Evolutionary conservation across 2,888 invertebrate genomes (phyloP).

Genomic region (Cephalotes varians): DNA sequence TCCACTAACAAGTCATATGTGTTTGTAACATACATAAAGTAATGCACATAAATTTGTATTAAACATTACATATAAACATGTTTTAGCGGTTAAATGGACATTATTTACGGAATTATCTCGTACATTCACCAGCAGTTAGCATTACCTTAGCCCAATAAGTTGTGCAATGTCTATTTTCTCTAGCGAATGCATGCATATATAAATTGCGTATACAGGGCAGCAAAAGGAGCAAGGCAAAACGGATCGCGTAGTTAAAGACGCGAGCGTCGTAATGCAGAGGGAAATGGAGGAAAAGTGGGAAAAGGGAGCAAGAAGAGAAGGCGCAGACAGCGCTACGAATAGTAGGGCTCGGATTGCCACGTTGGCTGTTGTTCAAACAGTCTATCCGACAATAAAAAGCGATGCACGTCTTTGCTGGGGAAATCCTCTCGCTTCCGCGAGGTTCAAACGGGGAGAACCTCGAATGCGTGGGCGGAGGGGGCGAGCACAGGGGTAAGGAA

Average conservation of each 20-base stretch:
- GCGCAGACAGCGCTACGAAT: constrained; percentile 41
- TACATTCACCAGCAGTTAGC: constrained; percentile 2
- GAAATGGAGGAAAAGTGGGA: constrained; percentile 4
- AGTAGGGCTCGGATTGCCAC: constrained; percentile 77
- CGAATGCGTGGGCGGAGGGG: constrained; percentile 56
- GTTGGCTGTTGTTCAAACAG: constrained; percentile 85
- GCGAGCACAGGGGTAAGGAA: constrained; percentile 54
- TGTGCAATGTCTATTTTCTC: constrained; percentile 14
- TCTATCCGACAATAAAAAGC: constrained; percentile 83
- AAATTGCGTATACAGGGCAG: constrained; percentile 72
- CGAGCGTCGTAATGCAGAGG: background rate
- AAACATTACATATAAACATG: constrained; percentile 12
- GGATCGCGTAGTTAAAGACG: constrained; percentile 39
- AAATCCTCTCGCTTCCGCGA: constrained; percentile 81
- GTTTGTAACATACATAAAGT: background rate
- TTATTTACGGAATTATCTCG: constrained; percentile 6
- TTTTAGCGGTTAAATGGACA: background rate
- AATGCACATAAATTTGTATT: constrained; percentile 24
- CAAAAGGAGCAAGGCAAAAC: constrained; percentile 48
- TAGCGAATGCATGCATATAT: constrained; percentile 62
- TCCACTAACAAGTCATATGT: background rate
- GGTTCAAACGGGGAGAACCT: constrained; percentile 79
- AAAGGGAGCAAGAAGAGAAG: constrained; percentile 30
- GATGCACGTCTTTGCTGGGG: constrained; percentile 79
- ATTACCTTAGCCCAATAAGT: constrained; percentile 18